These are phyloP conservation scores for Chauna torquata DNA, from an alignment of 2,113 vertebrate species.

Conservation along the genomic window DNA sequence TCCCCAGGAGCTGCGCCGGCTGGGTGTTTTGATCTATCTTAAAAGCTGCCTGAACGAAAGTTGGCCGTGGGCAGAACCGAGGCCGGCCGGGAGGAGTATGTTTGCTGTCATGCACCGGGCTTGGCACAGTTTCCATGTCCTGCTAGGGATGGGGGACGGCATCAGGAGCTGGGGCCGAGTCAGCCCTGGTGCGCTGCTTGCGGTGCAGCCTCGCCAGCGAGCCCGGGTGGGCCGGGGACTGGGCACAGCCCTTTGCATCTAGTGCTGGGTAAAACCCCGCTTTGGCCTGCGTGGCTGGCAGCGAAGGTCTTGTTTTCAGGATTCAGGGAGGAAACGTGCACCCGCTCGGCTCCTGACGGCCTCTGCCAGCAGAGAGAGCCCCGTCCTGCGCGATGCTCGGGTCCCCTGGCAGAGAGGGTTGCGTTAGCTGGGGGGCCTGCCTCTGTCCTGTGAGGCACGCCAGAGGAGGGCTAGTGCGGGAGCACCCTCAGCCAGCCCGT, in stretches of 20 bases:
- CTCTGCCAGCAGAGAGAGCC: not conserved
- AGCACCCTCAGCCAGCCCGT: not conserved
- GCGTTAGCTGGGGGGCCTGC: not conserved
- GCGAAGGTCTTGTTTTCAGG: too few species aligned
- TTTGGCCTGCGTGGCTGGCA: too few species aligned
- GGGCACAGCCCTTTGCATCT: rapidly evolving
- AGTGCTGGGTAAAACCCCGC: not conserved
- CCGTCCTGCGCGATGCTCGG: too few species aligned
- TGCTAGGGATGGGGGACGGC: conserved; percentile 19
- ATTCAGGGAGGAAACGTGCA: not conserved
- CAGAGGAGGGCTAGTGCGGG: not conserved
- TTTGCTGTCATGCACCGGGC: not conserved
- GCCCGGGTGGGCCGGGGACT: not conserved
- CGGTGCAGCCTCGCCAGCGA: not conserved
- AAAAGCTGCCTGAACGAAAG: not conserved
- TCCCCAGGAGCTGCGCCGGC: not conserved
- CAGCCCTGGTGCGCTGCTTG: not conserved
- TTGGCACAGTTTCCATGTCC: conserved; percentile 5
- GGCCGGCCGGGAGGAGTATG: not conserved
- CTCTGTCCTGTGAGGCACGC: not conserved
- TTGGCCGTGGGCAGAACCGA: not conserved
- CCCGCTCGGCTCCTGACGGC: not conserved
- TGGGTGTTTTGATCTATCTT: not conserved
- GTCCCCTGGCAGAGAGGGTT: too few species aligned
- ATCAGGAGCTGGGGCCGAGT: not conserved